A percentile compares a stretch with the other conserved stretches of the same genome.
These are phyloP conservation scores for Agelas oroides DNA, from an alignment of 37 sponge, comb jelly and placozoan genomes.

Conservation along the genomic window DNA sequence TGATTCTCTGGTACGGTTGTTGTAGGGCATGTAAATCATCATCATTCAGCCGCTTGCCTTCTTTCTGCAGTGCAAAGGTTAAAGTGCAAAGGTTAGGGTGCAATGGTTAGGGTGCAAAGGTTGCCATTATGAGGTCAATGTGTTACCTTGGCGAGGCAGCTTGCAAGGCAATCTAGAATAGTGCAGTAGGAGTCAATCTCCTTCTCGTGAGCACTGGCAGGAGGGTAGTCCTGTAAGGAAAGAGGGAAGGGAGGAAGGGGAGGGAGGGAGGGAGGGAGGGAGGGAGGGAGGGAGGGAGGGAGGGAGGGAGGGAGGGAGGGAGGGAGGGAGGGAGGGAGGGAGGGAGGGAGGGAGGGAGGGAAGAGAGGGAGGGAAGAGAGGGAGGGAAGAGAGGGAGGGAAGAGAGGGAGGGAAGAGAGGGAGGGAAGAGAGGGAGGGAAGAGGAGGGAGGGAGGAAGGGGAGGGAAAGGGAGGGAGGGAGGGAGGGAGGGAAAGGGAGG, in stretches of 20 bases:
- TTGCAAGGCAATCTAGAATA: conserved; percentile 49
- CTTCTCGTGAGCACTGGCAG: conserved; percentile 38
- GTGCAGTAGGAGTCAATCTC: conserved; percentile 56
- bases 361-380: neutral
- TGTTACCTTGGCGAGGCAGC: conserved; percentile 54
- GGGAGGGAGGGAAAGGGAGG: neutral
- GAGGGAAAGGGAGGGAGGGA: neutral
- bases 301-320: neutral
- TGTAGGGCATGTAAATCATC: conserved; percentile 66
- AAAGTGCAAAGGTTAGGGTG: too few relatives aligned
- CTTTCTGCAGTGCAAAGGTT: neutral
- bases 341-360: neutral
- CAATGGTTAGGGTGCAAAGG: too few relatives aligned
- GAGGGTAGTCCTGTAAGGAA: conserved; percentile 54
- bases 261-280: too few relatives aligned
- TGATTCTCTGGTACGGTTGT: conserved; percentile 61
- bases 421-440: neutral
- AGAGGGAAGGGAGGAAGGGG: neutral
- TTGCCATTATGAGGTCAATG: neutral
- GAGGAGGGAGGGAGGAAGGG: neutral
- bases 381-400: too few relatives aligned
- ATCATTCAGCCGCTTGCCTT: conserved; percentile 22
- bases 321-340: neutral
- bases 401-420: too few relatives aligned
- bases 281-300: neutral